Percentiles rank a stretch among this genome's conserved stretches.
These are phyloP conservation scores for Sitophilus oryzae DNA, from an alignment of 1,140 invertebrate genomes.

Conservation along the genomic window DNA sequence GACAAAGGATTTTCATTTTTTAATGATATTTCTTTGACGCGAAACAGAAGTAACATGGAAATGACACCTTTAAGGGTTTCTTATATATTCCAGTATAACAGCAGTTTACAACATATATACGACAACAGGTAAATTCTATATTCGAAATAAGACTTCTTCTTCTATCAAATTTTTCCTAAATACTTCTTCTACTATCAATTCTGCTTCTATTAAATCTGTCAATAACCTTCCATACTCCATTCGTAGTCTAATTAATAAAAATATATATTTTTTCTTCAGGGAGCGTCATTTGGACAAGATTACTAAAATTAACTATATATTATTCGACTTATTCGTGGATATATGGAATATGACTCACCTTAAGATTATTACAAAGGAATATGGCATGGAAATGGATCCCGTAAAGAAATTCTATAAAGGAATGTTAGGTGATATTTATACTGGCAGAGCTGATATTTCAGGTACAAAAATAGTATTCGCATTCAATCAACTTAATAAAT, in stretches of 20 bases:
- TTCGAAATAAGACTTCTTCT: too few relatives aligned
- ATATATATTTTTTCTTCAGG: constrained; percentile 30
- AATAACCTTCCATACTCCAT: too few relatives aligned
- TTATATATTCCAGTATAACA: constrained; percentile 49
- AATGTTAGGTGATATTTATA: constrained; percentile 17
- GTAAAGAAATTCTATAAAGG: constrained; percentile 14
- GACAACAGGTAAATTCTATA: constrained; percentile 47
- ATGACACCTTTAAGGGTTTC: constrained; percentile 42
- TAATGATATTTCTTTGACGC: constrained; percentile 3
- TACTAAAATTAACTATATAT: constrained; percentile 52
- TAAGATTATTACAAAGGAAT: constrained; percentile 10
- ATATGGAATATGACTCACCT: constrained; percentile 31
- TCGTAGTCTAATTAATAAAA: too few relatives aligned
- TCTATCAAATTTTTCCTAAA: too few relatives aligned
- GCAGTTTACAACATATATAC: constrained; percentile 50
- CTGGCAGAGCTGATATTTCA: constrained; percentile 14
- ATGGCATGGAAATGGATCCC: constrained; percentile 10
- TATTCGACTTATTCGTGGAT: constrained; percentile 47
- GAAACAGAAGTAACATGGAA: constrained; percentile 18
- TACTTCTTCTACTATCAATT: too few relatives aligned
- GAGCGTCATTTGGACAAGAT: constrained; percentile 52
- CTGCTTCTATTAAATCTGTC: too few relatives aligned
- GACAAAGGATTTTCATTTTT: constrained; percentile 6
- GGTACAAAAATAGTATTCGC: constrained; percentile 9
- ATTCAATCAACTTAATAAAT: too few relatives aligned